These are phyloP conservation scores for Malurus cyaneus DNA, from an alignment of 2,113 vertebrate species.

Conservation along the genomic window DNA sequence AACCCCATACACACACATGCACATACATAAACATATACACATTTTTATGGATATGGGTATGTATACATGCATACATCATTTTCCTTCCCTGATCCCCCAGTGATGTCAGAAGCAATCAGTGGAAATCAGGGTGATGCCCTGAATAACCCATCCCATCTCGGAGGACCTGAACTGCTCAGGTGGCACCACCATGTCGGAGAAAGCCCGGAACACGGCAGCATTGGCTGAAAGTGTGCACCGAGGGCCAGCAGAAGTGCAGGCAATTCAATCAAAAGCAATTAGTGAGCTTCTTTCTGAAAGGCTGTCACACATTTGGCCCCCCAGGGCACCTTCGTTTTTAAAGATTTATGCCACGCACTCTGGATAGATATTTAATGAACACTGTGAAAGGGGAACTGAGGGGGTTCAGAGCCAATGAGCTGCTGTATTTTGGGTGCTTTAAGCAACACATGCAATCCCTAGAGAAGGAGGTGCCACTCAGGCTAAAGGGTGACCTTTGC, in stretches of 20 bases:
- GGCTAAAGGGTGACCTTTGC: neutral
- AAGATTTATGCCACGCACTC: neutral
- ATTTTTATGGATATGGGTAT: no score
- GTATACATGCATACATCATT: accelerated
- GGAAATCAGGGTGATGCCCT: neutral
- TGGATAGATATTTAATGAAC: neutral
- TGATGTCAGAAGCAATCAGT: neutral
- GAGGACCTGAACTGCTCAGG: neutral
- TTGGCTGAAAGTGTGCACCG: neutral
- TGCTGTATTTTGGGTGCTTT: neutral
- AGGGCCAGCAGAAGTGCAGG: neutral
- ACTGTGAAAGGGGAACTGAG: neutral
- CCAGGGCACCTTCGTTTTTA: neutral
- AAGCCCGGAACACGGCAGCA: accelerated
- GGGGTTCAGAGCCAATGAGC: neutral
- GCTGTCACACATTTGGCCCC: neutral
- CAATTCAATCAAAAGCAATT: neutral
- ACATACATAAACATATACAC: accelerated
- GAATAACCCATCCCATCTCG: neutral
- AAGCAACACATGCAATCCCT: neutral
- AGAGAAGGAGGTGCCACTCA: neutral
- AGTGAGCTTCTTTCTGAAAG: neutral
- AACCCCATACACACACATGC: accelerated
- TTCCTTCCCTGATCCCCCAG: neutral
- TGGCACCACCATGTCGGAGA: accelerated